phyloP scores from a whole-genome alignment of 2,113 vertebrate species.

The Cynocephalus volans region DNA sequence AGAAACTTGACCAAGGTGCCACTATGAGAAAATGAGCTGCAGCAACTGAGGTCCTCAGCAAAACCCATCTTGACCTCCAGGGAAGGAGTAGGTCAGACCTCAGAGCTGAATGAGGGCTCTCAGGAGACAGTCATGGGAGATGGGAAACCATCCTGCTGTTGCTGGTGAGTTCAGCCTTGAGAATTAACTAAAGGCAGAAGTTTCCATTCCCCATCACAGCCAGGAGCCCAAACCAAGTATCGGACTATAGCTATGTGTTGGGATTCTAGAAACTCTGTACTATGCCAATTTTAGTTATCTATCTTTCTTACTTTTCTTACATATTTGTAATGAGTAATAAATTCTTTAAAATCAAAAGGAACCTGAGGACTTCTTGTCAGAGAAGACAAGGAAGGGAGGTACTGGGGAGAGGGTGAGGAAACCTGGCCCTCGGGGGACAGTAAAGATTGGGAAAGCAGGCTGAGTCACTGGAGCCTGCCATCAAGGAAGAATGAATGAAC shows the following conservation, averaged over 20 bases:
- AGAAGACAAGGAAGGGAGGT: not conserved
- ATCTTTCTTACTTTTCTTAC: not conserved
- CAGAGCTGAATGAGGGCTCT: not conserved
- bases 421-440: not conserved
- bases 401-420: rapidly evolving
- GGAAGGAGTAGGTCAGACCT: not conserved
- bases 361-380: not conserved
- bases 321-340: not conserved
- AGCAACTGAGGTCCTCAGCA: rapidly evolving
- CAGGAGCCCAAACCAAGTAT: not conserved
- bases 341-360: not conserved
- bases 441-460: not conserved
- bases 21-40: not conserved
- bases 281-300: not conserved
- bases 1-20: not conserved
- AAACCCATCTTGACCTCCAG: not conserved
- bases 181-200: not conserved
- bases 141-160: too few relatives aligned
- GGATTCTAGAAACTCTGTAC: not conserved
- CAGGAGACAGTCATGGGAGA: not conserved
- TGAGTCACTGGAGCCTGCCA: not conserved
- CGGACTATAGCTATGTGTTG: not conserved
- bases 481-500: not conserved
- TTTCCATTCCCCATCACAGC: not conserved
- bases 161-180: not conserved